Percentiles rank a stretch among this genome's conserved stretches.
phyloP scores from a whole-genome alignment of 2,113 vertebrate species.

The Campylorhamphus procurvoides region DNA sequence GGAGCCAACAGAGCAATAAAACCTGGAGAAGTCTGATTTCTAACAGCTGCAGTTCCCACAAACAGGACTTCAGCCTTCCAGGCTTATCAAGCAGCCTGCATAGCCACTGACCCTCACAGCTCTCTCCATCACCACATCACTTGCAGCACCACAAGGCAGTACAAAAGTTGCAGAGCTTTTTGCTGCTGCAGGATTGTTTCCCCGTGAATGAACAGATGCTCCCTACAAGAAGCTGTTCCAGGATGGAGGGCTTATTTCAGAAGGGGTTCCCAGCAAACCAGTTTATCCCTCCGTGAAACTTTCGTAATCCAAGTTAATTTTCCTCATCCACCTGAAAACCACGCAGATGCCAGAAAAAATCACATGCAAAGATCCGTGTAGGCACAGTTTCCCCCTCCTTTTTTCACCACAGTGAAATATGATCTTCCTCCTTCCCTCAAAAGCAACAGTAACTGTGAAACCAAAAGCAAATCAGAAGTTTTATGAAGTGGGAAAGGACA shows the following conservation, averaged over 20 bases:
- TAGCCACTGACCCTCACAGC: accelerated
- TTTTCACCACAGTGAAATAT: not conserved
- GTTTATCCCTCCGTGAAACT: not conserved
- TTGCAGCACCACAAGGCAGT: accelerated
- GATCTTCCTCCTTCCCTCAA: not conserved
- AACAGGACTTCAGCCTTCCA: not conserved
- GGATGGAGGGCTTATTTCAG: not conserved
- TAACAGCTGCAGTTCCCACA: not conserved
- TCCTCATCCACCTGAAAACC: not conserved
- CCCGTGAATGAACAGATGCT: accelerated
- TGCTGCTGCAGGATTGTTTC: not conserved
- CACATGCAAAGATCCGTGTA: not conserved
- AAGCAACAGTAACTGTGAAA: not conserved
- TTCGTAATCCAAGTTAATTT: not conserved
- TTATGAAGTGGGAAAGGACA: not conserved
- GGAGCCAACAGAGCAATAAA: not conserved
- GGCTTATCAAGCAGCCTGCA: not conserved
- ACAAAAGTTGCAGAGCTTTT: not conserved
- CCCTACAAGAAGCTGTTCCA: not conserved
- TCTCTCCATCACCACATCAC: not conserved
- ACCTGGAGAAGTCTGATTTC: not conserved
- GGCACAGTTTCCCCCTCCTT: not conserved
- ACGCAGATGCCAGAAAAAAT: not conserved
- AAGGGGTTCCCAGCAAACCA: not conserved
- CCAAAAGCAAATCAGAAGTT: not conserved